phyloP scores from a whole-genome alignment of 2,797 vertebrate species.

The Perdix hodgsoniae region DNA sequence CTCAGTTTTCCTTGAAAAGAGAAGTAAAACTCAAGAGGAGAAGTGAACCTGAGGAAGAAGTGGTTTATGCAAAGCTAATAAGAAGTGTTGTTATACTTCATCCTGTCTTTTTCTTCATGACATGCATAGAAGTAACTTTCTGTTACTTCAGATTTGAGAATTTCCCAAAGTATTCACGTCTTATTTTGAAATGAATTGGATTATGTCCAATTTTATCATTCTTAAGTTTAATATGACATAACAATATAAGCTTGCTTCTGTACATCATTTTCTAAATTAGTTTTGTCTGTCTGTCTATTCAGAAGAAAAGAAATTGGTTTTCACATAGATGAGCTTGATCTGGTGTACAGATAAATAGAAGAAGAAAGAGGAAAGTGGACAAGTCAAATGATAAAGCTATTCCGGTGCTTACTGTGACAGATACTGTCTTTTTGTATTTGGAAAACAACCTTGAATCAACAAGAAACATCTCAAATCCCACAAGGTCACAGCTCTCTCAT shows the following conservation, averaged over 20 bases:
- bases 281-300: neutral
- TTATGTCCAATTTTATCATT: neutral
- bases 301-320: neutral
- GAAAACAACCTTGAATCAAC: neutral
- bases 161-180: neutral
- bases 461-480: neutral
- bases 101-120: neutral
- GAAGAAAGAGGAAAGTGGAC: neutral
- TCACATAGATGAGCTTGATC: neutral
- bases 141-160: neutral
- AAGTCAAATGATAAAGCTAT: neutral
- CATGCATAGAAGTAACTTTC: neutral
- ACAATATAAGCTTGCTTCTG: neutral
- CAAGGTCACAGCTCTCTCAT: neutral
- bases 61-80: neutral
- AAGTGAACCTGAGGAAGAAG: neutral
- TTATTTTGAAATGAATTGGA: neutral
- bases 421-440: neutral
- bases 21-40: neutral
- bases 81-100: neutral
- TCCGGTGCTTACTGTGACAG: neutral
- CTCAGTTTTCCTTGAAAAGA: neutral
- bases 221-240: neutral
- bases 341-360: neutral
- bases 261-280: neutral